Percentiles rank a stretch among this genome's conserved stretches.
Evolutionary conservation across 2,888 invertebrate species (phyloP).

Genomic region (Keiferia lycopersicella): DNA sequence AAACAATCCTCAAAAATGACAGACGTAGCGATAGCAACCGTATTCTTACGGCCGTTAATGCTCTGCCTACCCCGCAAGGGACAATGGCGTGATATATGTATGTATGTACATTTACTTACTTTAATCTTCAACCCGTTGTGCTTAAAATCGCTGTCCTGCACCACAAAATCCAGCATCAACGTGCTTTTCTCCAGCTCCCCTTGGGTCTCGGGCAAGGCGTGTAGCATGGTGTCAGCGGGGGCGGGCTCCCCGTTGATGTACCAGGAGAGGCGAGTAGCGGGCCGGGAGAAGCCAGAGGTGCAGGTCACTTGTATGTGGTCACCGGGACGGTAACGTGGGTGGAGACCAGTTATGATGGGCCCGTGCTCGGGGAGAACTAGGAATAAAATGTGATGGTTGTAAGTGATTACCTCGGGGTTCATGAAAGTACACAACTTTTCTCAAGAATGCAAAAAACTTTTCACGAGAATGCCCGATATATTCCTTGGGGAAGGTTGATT

Average conservation of each 20-base stretch:
- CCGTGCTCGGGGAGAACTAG: conserved; percentile 90
- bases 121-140: conserved; percentile 93
- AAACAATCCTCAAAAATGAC: no score
- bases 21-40: no score
- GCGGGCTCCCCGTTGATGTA: conserved; percentile 92
- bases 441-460: no score
- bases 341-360: conserved; percentile 90
- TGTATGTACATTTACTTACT: conserved; percentile 72
- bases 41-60: no score
- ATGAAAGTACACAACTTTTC: no score
- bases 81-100: no score
- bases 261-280: conserved; percentile 92
- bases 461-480: no score
- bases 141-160: conserved; percentile 90
- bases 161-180: conserved; percentile 89
- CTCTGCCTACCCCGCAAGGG: no score
- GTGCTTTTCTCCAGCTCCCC: conserved; percentile 88
- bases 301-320: conserved; percentile 92
- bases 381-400: conserved; percentile 36
- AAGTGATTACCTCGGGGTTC: no score
- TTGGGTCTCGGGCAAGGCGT: conserved; percentile 73
- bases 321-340: conserved; percentile 90
- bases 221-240: conserved; percentile 72
- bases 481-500: no score
- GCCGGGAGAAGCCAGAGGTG: conserved; percentile 90